Percentiles rank a stretch among this genome's conserved stretches.
phyloP scores from a whole-genome alignment of 1,140 invertebrate species.

The Neelides sp. region DNA sequence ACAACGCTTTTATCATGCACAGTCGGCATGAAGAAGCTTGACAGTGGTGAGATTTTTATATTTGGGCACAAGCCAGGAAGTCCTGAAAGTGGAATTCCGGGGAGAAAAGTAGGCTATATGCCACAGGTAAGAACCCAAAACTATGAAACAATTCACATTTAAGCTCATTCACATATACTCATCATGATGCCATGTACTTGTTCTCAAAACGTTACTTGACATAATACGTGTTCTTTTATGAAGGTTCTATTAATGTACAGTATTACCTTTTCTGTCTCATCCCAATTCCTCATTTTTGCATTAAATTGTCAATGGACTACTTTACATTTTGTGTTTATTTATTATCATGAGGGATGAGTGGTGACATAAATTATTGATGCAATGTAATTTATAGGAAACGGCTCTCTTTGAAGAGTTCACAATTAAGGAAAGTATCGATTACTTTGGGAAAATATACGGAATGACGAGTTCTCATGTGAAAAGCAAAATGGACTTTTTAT shows the following conservation, averaged over 20 bases:
- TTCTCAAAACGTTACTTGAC: not conserved
- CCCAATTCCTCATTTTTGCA: too few species aligned
- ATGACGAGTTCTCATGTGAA: conserved; percentile 10
- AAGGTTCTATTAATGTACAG: too few species aligned
- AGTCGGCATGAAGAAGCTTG: conserved; percentile 35
- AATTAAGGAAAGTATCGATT: conserved; percentile 19
- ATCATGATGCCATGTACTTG: too few species aligned
- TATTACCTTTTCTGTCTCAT: too few species aligned
- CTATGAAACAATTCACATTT: not conserved
- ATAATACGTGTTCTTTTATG: not conserved
- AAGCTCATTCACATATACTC: not conserved
- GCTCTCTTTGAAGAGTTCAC: conserved; percentile 19
- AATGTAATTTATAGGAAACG: conserved; percentile 13
- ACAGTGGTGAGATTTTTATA: conserved; percentile 34
- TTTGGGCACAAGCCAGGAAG: conserved; percentile 36
- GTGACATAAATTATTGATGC: too few species aligned
- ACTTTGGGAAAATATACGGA: conserved; percentile 21
- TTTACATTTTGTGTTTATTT: too few species aligned
- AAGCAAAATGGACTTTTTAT: conserved; percentile 18
- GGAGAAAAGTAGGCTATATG: conserved; percentile 34
- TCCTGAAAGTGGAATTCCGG: conserved; percentile 35
- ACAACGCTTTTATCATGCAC: conserved; percentile 38
- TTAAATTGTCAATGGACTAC: too few species aligned
- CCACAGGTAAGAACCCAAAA: conserved; percentile 11
- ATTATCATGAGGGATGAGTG: too few species aligned